Evolutionary conservation across 1,140 invertebrate species (phyloP).

Genomic region (Drosophila ogumai): DNA sequence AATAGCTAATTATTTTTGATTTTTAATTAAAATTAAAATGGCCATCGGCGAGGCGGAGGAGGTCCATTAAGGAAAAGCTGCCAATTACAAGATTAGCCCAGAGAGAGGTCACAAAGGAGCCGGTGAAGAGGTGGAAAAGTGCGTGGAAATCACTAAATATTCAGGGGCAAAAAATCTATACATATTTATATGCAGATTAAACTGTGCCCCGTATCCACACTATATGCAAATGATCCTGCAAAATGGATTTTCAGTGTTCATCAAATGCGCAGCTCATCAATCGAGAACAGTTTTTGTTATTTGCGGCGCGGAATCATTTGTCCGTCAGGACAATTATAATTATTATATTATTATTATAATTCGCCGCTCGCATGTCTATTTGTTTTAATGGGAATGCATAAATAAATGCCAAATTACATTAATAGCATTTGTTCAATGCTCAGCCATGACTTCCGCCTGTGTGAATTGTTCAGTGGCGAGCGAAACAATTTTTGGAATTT

Average conservation of each 20-base stretch:
- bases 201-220: slow-evolving; percentile 1
- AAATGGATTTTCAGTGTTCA: slow-evolving; percentile 67
- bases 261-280: slow-evolving; percentile 63
- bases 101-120: slow-evolving; percentile 2
- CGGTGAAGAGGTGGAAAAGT: slow-evolving; percentile 47
- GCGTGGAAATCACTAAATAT: slow-evolving; percentile 33
- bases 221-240: slow-evolving; percentile 49
- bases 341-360: slow-evolving; percentile 65
- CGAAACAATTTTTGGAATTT: slow-evolving; percentile 38
- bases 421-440: slow-evolving; percentile 69
- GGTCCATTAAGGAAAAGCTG: slow-evolving; percentile 41
- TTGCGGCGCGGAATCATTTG: slow-evolving; percentile 53
- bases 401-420: slow-evolving; percentile 81
- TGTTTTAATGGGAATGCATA: slow-evolving; percentile 76
- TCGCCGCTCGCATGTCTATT: slow-evolving; percentile 54
- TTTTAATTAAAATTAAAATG: slow-evolving; percentile 74
- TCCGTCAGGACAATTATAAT: slow-evolving; percentile 58
- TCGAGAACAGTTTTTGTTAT: slow-evolving; percentile 57
- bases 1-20: slow-evolving; percentile 76
- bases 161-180: slow-evolving; percentile 41
- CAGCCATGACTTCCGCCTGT: slow-evolving; percentile 66
- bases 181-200: slow-evolving; percentile 75
- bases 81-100: slow-evolving; percentile 61
- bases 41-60: slow-evolving; percentile 41
- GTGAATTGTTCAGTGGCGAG: slow-evolving; percentile 50